These are phyloP conservation scores for Clistopyga incitator DNA, from an alignment of 2,888 invertebrate species.

Conservation along the genomic window DNA sequence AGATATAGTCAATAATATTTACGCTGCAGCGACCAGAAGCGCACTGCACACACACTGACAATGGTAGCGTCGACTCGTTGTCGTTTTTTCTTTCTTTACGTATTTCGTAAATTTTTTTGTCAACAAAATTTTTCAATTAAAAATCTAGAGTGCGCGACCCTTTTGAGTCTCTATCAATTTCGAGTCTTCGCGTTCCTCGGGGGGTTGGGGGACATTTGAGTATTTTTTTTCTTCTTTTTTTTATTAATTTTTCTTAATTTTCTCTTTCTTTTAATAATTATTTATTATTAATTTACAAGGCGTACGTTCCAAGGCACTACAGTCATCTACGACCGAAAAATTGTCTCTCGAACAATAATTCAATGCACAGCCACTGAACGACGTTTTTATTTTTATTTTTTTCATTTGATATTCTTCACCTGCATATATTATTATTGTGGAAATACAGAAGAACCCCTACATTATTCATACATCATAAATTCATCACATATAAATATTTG, in stretches of 20 bases:
- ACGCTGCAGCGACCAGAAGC: conserved; percentile 81
- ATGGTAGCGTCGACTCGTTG: conserved; percentile 74
- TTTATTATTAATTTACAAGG: conserved; percentile 12
- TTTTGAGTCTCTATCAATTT: conserved; percentile 63
- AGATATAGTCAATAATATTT: conserved; percentile 61
- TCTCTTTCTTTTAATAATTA: neutral
- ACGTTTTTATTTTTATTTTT: neutral
- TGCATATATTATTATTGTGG: neutral
- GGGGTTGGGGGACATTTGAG: conserved; percentile 36
- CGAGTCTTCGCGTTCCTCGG: conserved; percentile 65
- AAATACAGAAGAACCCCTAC: neutral
- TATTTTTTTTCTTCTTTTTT: neutral
- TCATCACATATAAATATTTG: neutral
- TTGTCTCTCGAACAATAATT: conserved; percentile 1
- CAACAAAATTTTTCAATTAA: conserved; percentile 49
- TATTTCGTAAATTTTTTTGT: conserved; percentile 45
- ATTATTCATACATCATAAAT: neutral
- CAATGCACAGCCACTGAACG: neutral
- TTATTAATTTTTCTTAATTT: conserved; percentile 21
- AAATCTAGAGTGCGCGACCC: conserved; percentile 59
- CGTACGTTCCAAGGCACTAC: conserved; percentile 30
- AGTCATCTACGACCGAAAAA: conserved; percentile 31
- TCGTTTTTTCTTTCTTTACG: conserved; percentile 63
- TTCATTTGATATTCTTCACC: neutral
- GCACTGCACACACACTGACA: conserved; percentile 83